Base-by-base conservation (phyloP, 2,113 vertebrate genomes). In the Acanthochromis polyacanthus region DNA sequence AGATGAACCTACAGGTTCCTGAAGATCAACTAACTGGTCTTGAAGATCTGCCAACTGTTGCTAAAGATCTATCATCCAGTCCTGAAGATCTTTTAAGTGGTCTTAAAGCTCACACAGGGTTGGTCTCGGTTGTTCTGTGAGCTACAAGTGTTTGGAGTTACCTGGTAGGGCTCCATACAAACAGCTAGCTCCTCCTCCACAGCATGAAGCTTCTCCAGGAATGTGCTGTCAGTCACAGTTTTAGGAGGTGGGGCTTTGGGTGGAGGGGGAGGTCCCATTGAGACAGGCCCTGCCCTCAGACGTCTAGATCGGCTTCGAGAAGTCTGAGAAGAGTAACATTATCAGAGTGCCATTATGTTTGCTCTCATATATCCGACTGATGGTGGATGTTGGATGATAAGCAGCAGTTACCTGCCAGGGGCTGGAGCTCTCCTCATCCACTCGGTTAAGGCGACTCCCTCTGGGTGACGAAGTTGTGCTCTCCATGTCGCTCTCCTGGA, bases 401-500 rank as follows among this genome's bases (percentile, higher is more conserved):
- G 11, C n/a, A 10, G 28, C 52, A 0, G 46, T 28, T 43, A 94
- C 93, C 92, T 92, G 92, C 91, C 91, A 89, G 71, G 89, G 87
- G 61, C 90, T 91, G 84, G 77, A 80, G 79, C 88, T 89, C 62
- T 97, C 96, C 25, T 97, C 96, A 1, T 95, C 96, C 68, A 80
- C 43, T 78, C 91, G 1, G 90, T 22, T 79, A 67, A 94, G 56
- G 80, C 97, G 81, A 84, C 88, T 86, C 1, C 96, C 96, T 7
- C 95, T 93, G 1, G 98, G 98, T 17, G 98, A 98, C 0, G 96
- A 99, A 0, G 96, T 91, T 0, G 96, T 95, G 88, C 96, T 98
- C 92, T 99, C 98, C n/a, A 98, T 93, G 28, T 99, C 98, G 1
- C 98, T 99, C 91, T 99, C 98, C 94, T 97, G 84, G 62, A 99